A percentile compares a stretch with the other conserved stretches of the same genome.
Conservation (phyloP, 2,888 invertebrate species). For the Zaprionus lineosus region DNA sequence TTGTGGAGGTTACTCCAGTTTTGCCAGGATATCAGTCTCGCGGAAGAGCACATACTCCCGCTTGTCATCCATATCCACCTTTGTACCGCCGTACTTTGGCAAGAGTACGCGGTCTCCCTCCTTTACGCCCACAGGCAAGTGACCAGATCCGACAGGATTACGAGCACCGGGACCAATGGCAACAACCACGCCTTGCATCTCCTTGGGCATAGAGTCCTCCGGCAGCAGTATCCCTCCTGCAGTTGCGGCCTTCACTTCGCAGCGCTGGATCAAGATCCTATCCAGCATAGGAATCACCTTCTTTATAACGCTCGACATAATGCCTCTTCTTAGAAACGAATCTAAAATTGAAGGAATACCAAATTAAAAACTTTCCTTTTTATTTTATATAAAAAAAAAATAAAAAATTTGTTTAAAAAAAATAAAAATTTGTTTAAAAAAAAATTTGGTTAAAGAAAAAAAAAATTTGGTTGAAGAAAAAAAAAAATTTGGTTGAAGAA, state of each 20-base stretch:
- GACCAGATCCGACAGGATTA: slow-evolving; percentile 93
- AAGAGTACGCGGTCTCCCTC: slow-evolving; percentile 96
- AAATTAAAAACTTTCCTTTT: too few species aligned
- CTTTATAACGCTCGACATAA: slow-evolving; percentile 82
- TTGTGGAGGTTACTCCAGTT: slow-evolving; percentile 85
- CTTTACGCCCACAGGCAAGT: slow-evolving; percentile 90
- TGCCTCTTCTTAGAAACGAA: too few species aligned
- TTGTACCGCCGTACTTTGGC: slow-evolving; percentile 99
- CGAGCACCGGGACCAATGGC: slow-evolving; percentile 95
- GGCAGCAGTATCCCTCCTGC: slow-evolving; percentile 98
- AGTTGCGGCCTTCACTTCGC: slow-evolving; percentile 94
- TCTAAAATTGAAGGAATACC: too few species aligned
- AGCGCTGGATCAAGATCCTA: slow-evolving; percentile 94
- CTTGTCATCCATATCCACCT: slow-evolving; percentile 93
- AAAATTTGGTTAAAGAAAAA: too few species aligned
- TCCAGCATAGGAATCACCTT: slow-evolving; percentile 94
- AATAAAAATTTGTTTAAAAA: too few species aligned
- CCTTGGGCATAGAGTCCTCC: slow-evolving; percentile 96
- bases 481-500: too few species aligned
- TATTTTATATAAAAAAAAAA: too few species aligned
- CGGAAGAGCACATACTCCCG: slow-evolving; percentile 96
- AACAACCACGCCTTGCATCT: slow-evolving; percentile 95
- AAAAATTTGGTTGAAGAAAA: too few species aligned
- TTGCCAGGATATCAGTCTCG: slow-evolving; percentile 97
- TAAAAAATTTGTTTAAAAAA: too few species aligned